A percentile compares a stretch with the other conserved stretches of the same genome.
These are phyloP conservation scores for Coccyzus lansbergi DNA, from an alignment of 2,797 vertebrate species.

Conservation along the genomic window DNA sequence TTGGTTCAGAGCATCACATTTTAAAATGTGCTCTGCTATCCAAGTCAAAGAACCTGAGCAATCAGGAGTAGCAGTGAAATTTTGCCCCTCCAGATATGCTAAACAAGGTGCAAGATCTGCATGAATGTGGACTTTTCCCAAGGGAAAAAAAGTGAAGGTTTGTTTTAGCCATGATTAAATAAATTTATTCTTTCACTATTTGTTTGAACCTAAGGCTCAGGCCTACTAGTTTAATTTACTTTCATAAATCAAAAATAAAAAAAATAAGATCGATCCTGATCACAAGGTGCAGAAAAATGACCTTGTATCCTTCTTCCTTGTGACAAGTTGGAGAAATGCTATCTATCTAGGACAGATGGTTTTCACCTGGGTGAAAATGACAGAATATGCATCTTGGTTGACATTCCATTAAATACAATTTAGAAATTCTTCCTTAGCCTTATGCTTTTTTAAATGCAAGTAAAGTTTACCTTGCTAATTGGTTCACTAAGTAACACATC, in stretches of 20 bases:
- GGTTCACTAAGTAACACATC: conserved; percentile 65
- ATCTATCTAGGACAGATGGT: conserved; percentile 62
- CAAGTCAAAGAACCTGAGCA: neutral
- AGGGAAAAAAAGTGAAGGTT: neutral
- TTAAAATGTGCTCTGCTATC: neutral
- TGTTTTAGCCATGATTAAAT: neutral
- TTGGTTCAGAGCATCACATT: neutral
- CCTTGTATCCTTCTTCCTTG: conserved; percentile 42
- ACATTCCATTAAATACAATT: conserved; percentile 74
- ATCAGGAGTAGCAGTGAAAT: neutral
- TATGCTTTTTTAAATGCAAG: neutral
- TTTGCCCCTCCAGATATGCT: neutral
- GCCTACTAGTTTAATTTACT: conserved; percentile 33
- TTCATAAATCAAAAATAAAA: conserved; percentile 13
- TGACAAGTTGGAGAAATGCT: conserved; percentile 30
- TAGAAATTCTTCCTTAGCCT: conserved; percentile 46
- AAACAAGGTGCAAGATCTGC: neutral
- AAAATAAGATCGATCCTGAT: conserved; percentile 19
- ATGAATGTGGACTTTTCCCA: neutral
- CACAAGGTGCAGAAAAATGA: conserved; percentile 43
- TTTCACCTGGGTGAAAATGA: conserved; percentile 64
- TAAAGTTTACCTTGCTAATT: conserved; percentile 68
- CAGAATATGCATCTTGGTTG: conserved; percentile 69
- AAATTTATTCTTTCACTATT: neutral
- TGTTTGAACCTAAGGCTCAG: neutral